Base-by-base conservation (phyloP, 2,888 invertebrate species). In the Drosophila formosana region DNA sequence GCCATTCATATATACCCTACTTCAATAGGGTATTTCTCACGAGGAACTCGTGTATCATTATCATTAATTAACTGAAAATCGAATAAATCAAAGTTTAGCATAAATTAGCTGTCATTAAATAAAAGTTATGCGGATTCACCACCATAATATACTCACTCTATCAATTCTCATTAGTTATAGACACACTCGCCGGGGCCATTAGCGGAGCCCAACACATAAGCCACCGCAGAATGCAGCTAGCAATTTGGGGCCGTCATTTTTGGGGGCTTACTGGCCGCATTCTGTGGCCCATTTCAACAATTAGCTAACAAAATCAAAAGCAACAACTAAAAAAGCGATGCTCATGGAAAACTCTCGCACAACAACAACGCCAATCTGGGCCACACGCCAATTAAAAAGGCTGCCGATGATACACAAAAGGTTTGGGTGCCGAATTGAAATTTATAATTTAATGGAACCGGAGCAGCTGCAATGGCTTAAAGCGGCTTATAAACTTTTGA, bases 381-480 rank as follows among this genome's bases (percentile, higher is more conserved):
- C 34, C 39, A 49, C n/a, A 39, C 37, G 65, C 65, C 74, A 88
- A 86, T 86, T 80, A 72, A 82, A 69, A 61, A 57, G 61, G 61
- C 65, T 49, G 50, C 43, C 76, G 72, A 75, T 58, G 80, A 78
- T 72, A 73, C 46, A 49, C 43, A 49, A 68, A 13, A 61, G 67
- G 55, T 43, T 63, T 43, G 71, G 47, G 30, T 18, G 47, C 26
- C 30, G 65, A 81, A 74, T 69, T 61, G 52, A 80, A 83, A 74
- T 70, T 73, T 73, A 60, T 74, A 72, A 89, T 66, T 87, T 70
- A 64, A 67, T 66, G 81, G 34, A 57, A 64, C 37, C 55, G 30
- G 3, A 72, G 51, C 89, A 89, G 89, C 89, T 89, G 83, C 82
- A 66, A 43, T 43, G 73, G 82, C 75, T 84, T 87, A 81, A 78